Evolutionary conservation across 2,113 vertebrate genomes (phyloP).

Genomic region (Neoarius graeffei): DNA sequence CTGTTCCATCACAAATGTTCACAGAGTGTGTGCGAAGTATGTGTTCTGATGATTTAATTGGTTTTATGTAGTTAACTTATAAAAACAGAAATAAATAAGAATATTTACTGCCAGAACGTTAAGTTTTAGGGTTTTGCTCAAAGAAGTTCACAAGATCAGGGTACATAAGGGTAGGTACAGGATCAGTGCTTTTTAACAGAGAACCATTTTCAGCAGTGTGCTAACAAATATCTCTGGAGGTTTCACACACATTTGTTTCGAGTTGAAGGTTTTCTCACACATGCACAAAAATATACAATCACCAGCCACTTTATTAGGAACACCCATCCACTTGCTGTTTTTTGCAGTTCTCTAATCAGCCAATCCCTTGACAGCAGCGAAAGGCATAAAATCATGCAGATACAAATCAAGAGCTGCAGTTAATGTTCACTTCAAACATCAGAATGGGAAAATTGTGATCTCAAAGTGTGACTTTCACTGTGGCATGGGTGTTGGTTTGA

Average conservation of each 20-base stretch:
- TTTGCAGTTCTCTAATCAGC: too few relatives aligned
- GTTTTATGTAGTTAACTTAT: background rate
- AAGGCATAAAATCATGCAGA: too few relatives aligned
- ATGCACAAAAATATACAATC: too few relatives aligned
- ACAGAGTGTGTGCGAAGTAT: background rate
- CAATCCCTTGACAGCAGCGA: too few relatives aligned
- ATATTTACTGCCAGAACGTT: background rate
- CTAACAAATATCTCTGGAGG: background rate
- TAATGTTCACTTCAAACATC: too few relatives aligned
- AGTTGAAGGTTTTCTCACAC: background rate
- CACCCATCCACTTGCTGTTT: too few relatives aligned
- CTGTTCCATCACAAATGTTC: background rate
- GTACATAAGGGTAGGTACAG: background rate
- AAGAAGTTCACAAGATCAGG: background rate
- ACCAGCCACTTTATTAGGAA: too few relatives aligned
- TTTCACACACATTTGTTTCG: background rate
- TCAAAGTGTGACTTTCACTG: too few relatives aligned
- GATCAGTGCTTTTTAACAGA: background rate
- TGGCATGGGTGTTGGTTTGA: too few relatives aligned
- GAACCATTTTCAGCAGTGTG: background rate
- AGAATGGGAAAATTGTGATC: too few relatives aligned
- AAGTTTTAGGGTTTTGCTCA: background rate
- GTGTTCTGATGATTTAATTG: background rate
- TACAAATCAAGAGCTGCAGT: too few relatives aligned
- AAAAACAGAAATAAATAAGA: background rate